Percentiles rank a stretch among this genome's conserved stretches.
These are phyloP conservation scores for Pyrgus malvae DNA, from an alignment of 2,888 invertebrate species.

Conservation along the genomic window DNA sequence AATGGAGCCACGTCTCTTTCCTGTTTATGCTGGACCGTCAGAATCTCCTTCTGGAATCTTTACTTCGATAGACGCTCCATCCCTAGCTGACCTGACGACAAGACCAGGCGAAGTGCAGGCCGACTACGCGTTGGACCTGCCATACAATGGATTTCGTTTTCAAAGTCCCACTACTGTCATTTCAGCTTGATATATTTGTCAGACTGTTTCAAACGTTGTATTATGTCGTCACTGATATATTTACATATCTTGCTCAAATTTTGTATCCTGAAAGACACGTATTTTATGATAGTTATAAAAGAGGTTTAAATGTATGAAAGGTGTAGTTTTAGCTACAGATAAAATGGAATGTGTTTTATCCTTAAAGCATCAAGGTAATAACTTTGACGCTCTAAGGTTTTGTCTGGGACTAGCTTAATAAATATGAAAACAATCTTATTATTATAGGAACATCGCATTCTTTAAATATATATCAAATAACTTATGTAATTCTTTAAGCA, in stretches of 20 bases:
- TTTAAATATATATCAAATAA: no score
- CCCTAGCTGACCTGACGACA: slow-evolving; percentile 60
- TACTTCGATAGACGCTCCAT: slow-evolving; percentile 56
- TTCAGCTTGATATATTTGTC: slow-evolving; percentile 70
- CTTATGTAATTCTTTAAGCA: no score
- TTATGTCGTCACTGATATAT: slow-evolving; percentile 54
- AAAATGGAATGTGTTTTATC: no score
- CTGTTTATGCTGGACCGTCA: slow-evolving; percentile 50
- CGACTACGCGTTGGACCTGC: slow-evolving; percentile 71
- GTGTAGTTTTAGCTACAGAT: no score
- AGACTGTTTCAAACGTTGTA: slow-evolving; percentile 56
- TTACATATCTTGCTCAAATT: slow-evolving; percentile 57
- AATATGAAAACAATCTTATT: no score
- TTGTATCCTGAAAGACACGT: slow-evolving; percentile 63
- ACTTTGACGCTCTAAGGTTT: no score
- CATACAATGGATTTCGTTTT: slow-evolving; percentile 75
- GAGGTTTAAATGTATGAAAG: background rate
- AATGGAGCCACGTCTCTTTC: slow-evolving; percentile 53
- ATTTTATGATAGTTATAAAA: slow-evolving; percentile 53
- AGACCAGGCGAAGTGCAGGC: slow-evolving; percentile 73
- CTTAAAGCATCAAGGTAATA: no score
- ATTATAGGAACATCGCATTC: no score
- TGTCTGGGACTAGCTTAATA: no score
- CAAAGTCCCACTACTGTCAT: slow-evolving; percentile 77
- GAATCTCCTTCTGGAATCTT: slow-evolving; percentile 46